Conservation (phyloP, 1,140 invertebrate species). For the Micrasema longulum region DNA sequence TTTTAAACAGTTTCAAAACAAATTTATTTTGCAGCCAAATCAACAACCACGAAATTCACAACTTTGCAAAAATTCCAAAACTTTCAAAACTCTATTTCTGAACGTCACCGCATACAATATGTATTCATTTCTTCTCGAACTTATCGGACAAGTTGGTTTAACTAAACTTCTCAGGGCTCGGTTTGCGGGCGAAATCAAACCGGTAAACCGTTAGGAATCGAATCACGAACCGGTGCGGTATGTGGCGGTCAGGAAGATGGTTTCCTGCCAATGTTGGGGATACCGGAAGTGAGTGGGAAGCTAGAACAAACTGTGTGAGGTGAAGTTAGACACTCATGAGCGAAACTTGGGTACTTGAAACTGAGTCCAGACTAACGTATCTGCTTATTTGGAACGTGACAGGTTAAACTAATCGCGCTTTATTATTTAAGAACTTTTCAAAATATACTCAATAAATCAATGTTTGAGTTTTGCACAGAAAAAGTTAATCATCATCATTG, state of each 20-base stretch:
- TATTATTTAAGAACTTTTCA: too few species aligned
- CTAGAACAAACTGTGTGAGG: constrained; percentile 22
- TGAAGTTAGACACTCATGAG: constrained; percentile 15
- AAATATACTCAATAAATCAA: too few species aligned
- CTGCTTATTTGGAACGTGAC: constrained; percentile 9
- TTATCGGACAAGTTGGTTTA: constrained; percentile 5
- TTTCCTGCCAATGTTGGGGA: constrained; percentile 9
- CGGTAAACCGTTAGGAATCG: constrained; percentile 1
- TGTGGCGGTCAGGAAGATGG: constrained; percentile 8
- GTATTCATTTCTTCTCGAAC: constrained; percentile 13
- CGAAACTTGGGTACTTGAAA: constrained; percentile 16
- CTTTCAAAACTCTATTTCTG: constrained; percentile 5
- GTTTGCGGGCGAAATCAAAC: constrained; percentile 15
- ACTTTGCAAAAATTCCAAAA: neutral
- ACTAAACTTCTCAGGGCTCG: neutral
- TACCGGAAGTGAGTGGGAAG: constrained; percentile 19
- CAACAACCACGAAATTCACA: too few species aligned
- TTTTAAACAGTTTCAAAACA: too few species aligned
- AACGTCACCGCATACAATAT: constrained; percentile 19
- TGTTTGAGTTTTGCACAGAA: too few species aligned
- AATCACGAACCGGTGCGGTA: constrained; percentile 18
- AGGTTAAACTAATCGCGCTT: neutral
- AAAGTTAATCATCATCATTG: too few species aligned
- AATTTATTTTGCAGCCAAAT: too few species aligned
- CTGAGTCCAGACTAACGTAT: constrained; percentile 3